Evolutionary conservation across 2,888 invertebrate species (phyloP).

Genomic region (Entomobrya multifasciata): DNA sequence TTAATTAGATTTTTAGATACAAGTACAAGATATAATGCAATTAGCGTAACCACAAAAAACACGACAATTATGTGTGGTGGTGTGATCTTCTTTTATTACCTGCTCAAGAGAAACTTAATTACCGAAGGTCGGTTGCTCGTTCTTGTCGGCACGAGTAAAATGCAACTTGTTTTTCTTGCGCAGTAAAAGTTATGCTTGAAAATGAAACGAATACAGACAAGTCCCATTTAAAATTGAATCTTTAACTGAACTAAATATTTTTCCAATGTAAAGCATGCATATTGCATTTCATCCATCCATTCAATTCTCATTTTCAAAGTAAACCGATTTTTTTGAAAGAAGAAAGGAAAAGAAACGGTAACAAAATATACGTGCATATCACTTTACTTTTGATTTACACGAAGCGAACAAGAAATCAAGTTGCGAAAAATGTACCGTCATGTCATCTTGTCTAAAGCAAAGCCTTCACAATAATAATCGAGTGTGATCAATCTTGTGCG

Average conservation of each 20-base stretch:
- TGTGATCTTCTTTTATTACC: neutral
- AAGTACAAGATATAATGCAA: neutral
- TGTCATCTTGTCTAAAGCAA: neutral
- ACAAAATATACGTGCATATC: neutral
- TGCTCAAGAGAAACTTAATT: slow-evolving; percentile 15
- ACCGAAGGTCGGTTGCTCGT: slow-evolving; percentile 12
- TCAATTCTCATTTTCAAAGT: neutral
- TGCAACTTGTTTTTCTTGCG: neutral
- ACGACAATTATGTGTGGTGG: neutral
- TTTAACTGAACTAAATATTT: neutral
- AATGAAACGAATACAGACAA: neutral
- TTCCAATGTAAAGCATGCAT: neutral
- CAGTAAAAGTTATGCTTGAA: neutral
- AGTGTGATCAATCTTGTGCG: slow-evolving; percentile 15
- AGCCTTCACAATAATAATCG: neutral
- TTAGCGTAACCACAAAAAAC: no score
- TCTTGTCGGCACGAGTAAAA: no score
- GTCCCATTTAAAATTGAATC: no score
- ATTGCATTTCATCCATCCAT: neutral
- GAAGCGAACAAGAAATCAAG: neutral
- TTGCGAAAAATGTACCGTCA: neutral
- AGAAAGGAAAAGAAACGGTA: neutral
- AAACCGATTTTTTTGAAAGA: neutral
- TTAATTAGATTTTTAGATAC: slow-evolving; percentile 4
- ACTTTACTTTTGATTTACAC: neutral